A percentile compares a stretch with the other conserved stretches of the same genome.
phyloP scores from a whole-genome alignment of 2,888 invertebrate genomes.

The Gastrophysa polygoni region DNA sequence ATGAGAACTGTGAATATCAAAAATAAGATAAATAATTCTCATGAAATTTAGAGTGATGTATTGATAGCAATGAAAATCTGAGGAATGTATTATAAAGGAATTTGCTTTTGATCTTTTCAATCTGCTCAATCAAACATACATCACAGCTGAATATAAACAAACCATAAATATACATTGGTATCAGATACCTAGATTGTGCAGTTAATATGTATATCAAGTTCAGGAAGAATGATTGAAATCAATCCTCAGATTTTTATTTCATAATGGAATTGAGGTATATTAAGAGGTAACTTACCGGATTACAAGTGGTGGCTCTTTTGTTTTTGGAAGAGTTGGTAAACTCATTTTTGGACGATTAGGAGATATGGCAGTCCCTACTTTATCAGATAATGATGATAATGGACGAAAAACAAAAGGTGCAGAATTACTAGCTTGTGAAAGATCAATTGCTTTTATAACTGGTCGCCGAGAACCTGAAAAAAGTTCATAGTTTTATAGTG shows the following conservation, averaged over 20 bases:
- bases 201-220: too few relatives aligned
- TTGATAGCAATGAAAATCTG: constrained; percentile 19
- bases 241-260: constrained; percentile 27
- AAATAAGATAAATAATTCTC: constrained; percentile 18
- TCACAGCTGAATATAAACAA: too few relatives aligned
- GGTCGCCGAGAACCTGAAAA: constrained; percentile 29
- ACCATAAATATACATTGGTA: too few relatives aligned
- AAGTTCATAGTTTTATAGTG: too few relatives aligned
- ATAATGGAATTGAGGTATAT: constrained; percentile 27
- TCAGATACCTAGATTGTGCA: too few relatives aligned
- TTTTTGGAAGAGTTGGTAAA: constrained; percentile 50
- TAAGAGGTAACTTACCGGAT: constrained; percentile 49
- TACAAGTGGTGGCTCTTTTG: constrained; percentile 50
- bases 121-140: background rate
- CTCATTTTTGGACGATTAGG: constrained; percentile 54
- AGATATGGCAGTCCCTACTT: constrained; percentile 38
- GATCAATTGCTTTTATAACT: constrained; percentile 43
- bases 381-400: constrained; percentile 42
- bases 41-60: constrained; percentile 23
- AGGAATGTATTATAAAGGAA: background rate
- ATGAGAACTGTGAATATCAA: constrained; percentile 21
- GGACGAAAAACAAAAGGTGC: constrained; percentile 48
- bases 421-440: constrained; percentile 41
- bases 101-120: background rate
- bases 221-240: background rate